Evolutionary conservation across 1,140 invertebrate genomes (phyloP), one percentile per base, ranked within the genome.

Genomic region (Zaprionus africanus): DNA sequence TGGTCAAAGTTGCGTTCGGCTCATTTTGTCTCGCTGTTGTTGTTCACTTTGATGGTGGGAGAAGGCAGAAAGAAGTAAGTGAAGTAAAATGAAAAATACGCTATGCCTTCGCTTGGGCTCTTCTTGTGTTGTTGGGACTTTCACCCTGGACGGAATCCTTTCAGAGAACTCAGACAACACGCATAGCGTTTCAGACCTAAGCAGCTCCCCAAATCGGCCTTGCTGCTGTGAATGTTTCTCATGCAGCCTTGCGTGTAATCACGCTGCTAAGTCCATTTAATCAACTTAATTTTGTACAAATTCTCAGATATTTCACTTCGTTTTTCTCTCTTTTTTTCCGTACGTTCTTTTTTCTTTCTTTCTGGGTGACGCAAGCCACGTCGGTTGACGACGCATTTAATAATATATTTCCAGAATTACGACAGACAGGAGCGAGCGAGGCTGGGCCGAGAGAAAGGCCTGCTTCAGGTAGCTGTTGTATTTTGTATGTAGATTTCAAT

Each of bases 211-310:
- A 24, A 28, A n/a, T 56, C 53, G 6, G 41, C 26, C 53, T 26
- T 15, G 22, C 26, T 56, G 13, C 26, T 31, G 19, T 22, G 11
- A 49, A 64, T 31, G 17, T 49, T 41, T 43, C 46, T 57, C 70
- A 61, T 51, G 75, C 38, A 90, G 81, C 71, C 62, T 88, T 88
- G 84, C 84, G 84, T 88, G 84, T 88, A 88, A 88, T 88, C 84
- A 75, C 81, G 57, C 84, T 78, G 75, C 84, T 88, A 88, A 88
- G 84, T 90, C 84, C 81, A 88, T 90, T 88, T 88, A 88, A 88
- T 88, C 85, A 88, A 88, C 84, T 88, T 88, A 88, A 88, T 88
- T 88, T 88, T 76, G 84, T 88, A 88, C 84, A 88, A 90, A 88
- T 90, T 86, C 83, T 65, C 68, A 86, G 83, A 79, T 72, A 82